Conservation (phyloP, 2,888 invertebrate genomes). For the Cryptosula pallasiana region DNA sequence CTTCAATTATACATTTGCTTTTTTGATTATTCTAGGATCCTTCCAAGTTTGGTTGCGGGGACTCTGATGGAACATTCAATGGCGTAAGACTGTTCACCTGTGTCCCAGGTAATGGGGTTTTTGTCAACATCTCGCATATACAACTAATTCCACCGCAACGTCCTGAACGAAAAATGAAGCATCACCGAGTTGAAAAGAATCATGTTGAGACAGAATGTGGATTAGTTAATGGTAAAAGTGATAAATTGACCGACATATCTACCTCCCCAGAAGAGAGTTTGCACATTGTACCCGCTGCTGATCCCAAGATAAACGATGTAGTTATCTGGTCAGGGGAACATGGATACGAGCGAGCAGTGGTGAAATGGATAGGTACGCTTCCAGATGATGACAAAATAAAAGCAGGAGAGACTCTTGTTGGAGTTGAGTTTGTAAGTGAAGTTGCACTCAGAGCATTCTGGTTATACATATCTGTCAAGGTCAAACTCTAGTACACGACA, state of each 20-base stretch:
- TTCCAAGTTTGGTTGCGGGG: not conserved
- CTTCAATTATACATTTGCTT: not conserved
- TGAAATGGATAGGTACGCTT: conserved; percentile 58
- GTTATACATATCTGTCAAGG: too few relatives aligned
- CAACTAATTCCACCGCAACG: conserved; percentile 13
- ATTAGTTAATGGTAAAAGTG: not conserved
- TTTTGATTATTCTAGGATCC: conserved; percentile 5
- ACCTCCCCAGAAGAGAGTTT: not conserved
- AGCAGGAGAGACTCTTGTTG: conserved; percentile 56
- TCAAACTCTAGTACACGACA: too few relatives aligned
- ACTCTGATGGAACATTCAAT: conserved; percentile 14
- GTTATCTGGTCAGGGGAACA: conserved; percentile 58
- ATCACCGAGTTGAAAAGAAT: not conserved
- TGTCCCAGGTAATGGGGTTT: conserved; percentile 2
- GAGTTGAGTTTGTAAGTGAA: conserved; percentile 58
- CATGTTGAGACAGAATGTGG: not conserved
- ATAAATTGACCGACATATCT: not conserved
- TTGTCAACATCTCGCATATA: conserved; percentile 18
- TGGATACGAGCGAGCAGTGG: conserved; percentile 56
- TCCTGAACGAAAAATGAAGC: not conserved
- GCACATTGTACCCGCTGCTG: not conserved
- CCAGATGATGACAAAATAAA: conserved; percentile 45
- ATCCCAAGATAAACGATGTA: conserved; percentile 50
- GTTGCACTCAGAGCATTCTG: too few relatives aligned
- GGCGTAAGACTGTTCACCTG: conserved; percentile 9